A percentile compares a stretch with the other conserved stretches of the same genome.
phyloP scores from a whole-genome alignment of 1,140 invertebrate genomes.

The Campoletis sonorensis region DNA sequence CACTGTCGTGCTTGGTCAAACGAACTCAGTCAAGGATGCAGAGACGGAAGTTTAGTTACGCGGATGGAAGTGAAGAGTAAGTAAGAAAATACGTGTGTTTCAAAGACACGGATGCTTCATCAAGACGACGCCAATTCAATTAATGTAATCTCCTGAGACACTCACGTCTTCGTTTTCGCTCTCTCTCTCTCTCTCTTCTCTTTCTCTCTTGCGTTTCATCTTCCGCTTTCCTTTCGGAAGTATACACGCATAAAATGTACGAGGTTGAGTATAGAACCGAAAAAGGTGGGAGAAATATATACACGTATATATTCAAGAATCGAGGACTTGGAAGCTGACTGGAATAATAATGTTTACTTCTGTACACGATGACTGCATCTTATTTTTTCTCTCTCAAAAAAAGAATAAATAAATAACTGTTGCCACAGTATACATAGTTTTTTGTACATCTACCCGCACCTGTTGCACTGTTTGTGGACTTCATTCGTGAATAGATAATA shows the following conservation, averaged over 20 bases:
- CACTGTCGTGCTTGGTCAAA: constrained; percentile 9
- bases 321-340: constrained; percentile 20
- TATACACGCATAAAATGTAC: not conserved
- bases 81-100: constrained; percentile 12
- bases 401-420: not conserved
- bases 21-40: constrained; percentile 17
- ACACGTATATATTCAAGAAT: not conserved
- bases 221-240: not conserved
- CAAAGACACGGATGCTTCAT: constrained; percentile 23
- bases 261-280: not conserved
- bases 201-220: not conserved
- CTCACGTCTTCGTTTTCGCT: not conserved
- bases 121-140: constrained; percentile 33
- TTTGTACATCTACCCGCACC: constrained; percentile 44
- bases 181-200: not conserved
- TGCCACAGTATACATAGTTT: not conserved
- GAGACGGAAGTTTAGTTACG: constrained; percentile 20
- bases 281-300: constrained; percentile 6
- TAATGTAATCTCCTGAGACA: constrained; percentile 34
- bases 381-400: constrained; percentile 44
- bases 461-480: constrained; percentile 41
- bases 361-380: not conserved
- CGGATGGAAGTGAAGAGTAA: not conserved
- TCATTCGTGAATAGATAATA: not conserved
- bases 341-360: constrained; percentile 34